Evolutionary conservation across 2,888 invertebrate genomes (phyloP).

Genomic region (Papilio protenor): DNA sequence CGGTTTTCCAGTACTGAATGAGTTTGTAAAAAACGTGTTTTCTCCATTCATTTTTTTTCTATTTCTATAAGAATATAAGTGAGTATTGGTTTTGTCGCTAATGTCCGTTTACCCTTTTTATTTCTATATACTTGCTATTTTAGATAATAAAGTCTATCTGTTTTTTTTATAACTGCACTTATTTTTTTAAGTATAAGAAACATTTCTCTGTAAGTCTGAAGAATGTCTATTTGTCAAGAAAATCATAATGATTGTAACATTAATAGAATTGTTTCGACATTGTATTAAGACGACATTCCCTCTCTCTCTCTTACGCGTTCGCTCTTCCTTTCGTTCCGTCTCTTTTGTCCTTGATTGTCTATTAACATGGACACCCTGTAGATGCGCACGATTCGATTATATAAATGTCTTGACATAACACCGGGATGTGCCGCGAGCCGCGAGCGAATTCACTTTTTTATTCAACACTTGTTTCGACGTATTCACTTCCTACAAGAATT

Average conservation of each 20-base stretch:
- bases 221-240: too few species aligned
- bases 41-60: background rate
- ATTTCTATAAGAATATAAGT: background rate
- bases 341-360: background rate
- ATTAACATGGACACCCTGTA: slow-evolving; percentile 47
- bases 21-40: background rate
- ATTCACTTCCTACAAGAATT: slow-evolving; percentile 24
- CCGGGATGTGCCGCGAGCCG: slow-evolving; percentile 26
- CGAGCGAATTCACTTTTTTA: slow-evolving; percentile 12
- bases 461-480: slow-evolving; percentile 27
- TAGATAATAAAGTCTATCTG: too few species aligned
- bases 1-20: background rate
- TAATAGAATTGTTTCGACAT: too few species aligned
- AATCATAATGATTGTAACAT: too few species aligned
- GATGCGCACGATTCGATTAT: slow-evolving; percentile 54
- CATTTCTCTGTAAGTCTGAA: too few species aligned
- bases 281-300: background rate
- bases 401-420: slow-evolving; percentile 60
- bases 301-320: background rate
- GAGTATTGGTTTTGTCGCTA: background rate
- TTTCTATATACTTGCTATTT: background rate
- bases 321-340: background rate
- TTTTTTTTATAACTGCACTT: too few species aligned
- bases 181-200: too few species aligned
- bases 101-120: background rate